Base-by-base conservation (phyloP, 2,888 invertebrate genomes). In the Ecliptopera silaceata region DNA sequence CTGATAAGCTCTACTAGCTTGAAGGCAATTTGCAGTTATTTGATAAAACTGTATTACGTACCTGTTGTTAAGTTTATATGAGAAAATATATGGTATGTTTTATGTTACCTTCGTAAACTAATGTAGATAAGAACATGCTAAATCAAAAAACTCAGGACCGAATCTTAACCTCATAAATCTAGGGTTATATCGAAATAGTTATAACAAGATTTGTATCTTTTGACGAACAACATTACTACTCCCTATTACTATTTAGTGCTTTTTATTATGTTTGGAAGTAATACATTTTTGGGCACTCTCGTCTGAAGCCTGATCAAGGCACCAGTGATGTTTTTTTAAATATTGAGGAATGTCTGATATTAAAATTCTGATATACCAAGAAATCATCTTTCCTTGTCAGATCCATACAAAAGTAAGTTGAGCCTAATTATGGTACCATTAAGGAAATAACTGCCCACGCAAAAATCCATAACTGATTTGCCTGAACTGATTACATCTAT, bases 21-120 rank as follows among this genome's bases (percentile, higher is more conserved):
- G 43, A 43, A 55, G 59, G 47, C 66, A 62, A 69, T 71, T 72
- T 69, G 68, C 67, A 65, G 63, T 56, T 54, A 55, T 31, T 52
- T 45, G 45, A 56, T 56, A 60, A 56, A 29, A 45, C 48, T 15
- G 29, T 39, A 50, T 17, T 51, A 45, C n/a, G n/a, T 38, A 43
- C 55, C 48, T 38, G 48, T 39, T 48, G 12, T 17, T 26, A 39
- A 48, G 6, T 31, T 17, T 26, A 11, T 38, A 11, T 26, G 13
- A 20, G 4, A n/a, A 39, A 17, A 3, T 39, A 39, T 18, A 8
- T 15, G 15, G 2, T 36, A 26, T 36, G 8, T 36, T 1, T 15
- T 15, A 15, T n/a, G n/a, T 31, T 31, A 6, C 26, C 8, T 26
- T 8, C 8, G 26, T 8, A 6, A 26, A 26, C 26, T 2, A 8